A percentile compares a stretch with the other conserved stretches of the same genome.
phyloP scores from a whole-genome alignment of 2,888 invertebrate genomes.

The Ecliptopera silaceata region DNA sequence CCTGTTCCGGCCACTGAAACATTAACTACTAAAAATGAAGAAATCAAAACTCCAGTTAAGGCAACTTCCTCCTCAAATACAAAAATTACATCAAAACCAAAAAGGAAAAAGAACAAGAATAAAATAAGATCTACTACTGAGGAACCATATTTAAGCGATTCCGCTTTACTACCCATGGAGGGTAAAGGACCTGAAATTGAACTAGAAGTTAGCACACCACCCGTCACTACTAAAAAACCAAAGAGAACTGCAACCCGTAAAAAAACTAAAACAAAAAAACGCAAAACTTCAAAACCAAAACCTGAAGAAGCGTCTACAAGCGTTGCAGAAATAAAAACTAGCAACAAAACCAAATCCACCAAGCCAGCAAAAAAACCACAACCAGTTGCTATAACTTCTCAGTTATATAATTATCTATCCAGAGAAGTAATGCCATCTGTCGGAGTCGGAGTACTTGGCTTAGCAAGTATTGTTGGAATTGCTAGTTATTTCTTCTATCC shows the following conservation, averaged over 20 bases:
- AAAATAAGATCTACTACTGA: constrained; percentile 58
- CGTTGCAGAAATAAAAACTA: constrained; percentile 68
- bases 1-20: constrained; percentile 51
- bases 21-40: constrained; percentile 55
- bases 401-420: constrained; percentile 90
- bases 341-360: constrained; percentile 81
- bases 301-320: constrained; percentile 53
- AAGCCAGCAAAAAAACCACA: constrained; percentile 67
- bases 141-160: constrained; percentile 59
- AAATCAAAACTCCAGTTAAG: constrained; percentile 54
- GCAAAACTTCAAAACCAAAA: constrained; percentile 78
- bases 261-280: constrained; percentile 83
- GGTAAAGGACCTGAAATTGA: constrained; percentile 77
- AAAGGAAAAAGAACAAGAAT: constrained; percentile 69
- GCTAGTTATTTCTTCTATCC: constrained; percentile 91
- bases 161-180: constrained; percentile 74
- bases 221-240: constrained; percentile 75
- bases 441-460: constrained; percentile 89
- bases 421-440: constrained; percentile 92
- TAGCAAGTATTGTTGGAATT: constrained; percentile 88
- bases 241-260: constrained; percentile 75
- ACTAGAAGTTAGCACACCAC: constrained; percentile 74
- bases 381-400: constrained; percentile 85
- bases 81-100: constrained; percentile 65
- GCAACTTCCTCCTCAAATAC: constrained; percentile 33